Conservation (phyloP, 2,797 vertebrate species). For the Neomorphus geoffroyi region DNA sequence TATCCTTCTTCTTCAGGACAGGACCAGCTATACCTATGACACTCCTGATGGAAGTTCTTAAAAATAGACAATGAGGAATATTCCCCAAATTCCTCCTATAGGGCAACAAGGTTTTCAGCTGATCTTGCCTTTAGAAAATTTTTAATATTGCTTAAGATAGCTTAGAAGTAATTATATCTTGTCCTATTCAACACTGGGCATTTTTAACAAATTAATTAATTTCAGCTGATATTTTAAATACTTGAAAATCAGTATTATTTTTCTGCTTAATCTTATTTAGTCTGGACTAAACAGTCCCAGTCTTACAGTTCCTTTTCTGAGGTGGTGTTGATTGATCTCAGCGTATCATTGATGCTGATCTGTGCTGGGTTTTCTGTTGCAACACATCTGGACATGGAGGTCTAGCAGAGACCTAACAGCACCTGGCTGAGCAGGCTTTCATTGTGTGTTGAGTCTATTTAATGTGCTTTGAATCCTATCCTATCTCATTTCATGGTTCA, state of each 20-base stretch:
- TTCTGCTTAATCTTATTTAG: neutral
- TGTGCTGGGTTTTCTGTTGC: neutral
- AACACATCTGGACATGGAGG: neutral
- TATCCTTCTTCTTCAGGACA: neutral
- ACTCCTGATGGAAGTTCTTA: neutral
- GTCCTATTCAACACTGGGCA: accelerated
- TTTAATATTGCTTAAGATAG: neutral
- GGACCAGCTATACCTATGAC: neutral
- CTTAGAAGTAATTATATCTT: neutral
- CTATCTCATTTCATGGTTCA: neutral
- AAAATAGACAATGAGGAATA: neutral
- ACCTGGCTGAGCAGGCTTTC: neutral
- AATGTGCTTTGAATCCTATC: neutral
- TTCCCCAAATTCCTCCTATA: neutral
- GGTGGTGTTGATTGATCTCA: neutral
- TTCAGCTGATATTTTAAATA: neutral
- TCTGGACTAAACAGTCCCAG: neutral
- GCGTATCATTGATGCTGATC: neutral
- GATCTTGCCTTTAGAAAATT: neutral
- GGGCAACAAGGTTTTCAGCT: neutral
- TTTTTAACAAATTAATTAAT: neutral
- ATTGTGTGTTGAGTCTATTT: neutral
- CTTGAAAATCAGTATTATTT: neutral
- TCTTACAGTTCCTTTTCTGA: neutral
- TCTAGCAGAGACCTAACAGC: neutral